A percentile compares a stretch with the other conserved stretches of the same genome.
Evolutionary conservation across 2,113 vertebrate genomes (phyloP).

Genomic region (Oryzias melastigma): DNA sequence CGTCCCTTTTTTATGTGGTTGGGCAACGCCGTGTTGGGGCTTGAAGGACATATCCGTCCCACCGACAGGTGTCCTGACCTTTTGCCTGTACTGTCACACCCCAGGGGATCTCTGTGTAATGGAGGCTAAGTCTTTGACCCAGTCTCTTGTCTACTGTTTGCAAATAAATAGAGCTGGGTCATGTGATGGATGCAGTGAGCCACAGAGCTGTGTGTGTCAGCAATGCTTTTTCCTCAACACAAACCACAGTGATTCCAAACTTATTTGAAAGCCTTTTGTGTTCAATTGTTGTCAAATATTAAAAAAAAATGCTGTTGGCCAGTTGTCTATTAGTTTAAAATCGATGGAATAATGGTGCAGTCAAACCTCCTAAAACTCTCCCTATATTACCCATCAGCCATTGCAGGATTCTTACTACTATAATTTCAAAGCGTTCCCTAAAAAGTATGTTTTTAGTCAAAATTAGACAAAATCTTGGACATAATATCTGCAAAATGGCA

Average conservation of each 20-base stretch:
- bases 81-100: slow-evolving; percentile 57
- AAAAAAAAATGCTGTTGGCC: background rate
- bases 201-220: slow-evolving; percentile 20
- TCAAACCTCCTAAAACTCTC: slow-evolving; percentile 48
- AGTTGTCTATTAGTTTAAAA: slow-evolving; percentile 13
- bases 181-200: slow-evolving; percentile 55
- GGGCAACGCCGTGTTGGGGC: slow-evolving; percentile 29
- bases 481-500: no score
- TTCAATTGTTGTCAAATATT: background rate
- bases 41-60: slow-evolving; percentile 62
- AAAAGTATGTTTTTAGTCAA: no score
- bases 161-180: slow-evolving; percentile 49
- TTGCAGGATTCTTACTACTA: slow-evolving; percentile 34
- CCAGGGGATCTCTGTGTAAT: slow-evolving; percentile 58
- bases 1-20: background rate
- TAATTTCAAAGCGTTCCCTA: no score
- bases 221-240: slow-evolving; percentile 11
- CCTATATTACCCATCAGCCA: slow-evolving; percentile 54
- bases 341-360: slow-evolving; percentile 42
- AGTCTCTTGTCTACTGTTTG: slow-evolving; percentile 54
- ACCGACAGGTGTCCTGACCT: slow-evolving; percentile 69
- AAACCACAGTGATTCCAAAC: background rate
- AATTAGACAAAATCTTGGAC: no score
- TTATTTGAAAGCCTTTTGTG: background rate
- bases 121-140: slow-evolving; percentile 69